Conservation (phyloP, 2,797 vertebrate genomes). For the Melanotaenia pygmaea region DNA sequence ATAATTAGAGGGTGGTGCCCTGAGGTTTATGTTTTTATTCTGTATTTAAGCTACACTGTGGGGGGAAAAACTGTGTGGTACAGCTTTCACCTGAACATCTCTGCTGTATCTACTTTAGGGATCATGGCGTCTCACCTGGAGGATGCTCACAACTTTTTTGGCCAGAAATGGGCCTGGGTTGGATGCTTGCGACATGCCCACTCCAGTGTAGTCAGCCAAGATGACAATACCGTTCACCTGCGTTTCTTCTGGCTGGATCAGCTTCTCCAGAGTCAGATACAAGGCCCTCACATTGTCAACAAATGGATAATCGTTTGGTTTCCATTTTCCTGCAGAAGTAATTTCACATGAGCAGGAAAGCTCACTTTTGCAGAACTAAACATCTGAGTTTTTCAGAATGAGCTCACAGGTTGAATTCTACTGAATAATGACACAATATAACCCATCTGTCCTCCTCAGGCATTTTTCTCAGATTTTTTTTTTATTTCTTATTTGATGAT, state of each 20-base stretch:
- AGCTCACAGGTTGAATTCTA: background rate
- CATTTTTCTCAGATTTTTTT: too few species aligned
- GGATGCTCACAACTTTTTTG: constrained; percentile 98
- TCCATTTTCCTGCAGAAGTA: constrained; percentile 90
- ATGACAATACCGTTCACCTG: constrained; percentile 99
- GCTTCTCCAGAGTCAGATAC: constrained; percentile 97
- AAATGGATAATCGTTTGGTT: constrained; percentile 93
- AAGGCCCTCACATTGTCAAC: constrained; percentile 96
- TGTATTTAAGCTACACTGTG: too few species aligned
- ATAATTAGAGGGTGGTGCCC: too few species aligned
- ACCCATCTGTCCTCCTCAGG: too few species aligned
- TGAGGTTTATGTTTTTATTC: too few species aligned
- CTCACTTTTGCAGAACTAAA: background rate
- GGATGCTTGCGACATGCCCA: constrained; percentile 97
- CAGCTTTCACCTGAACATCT: too few species aligned
- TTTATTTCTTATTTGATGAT: too few species aligned
- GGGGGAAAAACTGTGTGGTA: too few species aligned
- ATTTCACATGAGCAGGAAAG: background rate
- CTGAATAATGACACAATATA: background rate
- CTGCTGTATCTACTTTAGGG: fast-evolving
- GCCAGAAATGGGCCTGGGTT: constrained; percentile 98
- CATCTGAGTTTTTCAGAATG: constrained; percentile 7
- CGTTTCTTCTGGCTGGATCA: constrained; percentile 97
- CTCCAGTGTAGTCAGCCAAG: constrained; percentile 95
- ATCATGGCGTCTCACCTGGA: constrained; percentile 86